Conservation (phyloP, 2,888 invertebrate genomes). For the Cataglyphis cursor region DNA sequence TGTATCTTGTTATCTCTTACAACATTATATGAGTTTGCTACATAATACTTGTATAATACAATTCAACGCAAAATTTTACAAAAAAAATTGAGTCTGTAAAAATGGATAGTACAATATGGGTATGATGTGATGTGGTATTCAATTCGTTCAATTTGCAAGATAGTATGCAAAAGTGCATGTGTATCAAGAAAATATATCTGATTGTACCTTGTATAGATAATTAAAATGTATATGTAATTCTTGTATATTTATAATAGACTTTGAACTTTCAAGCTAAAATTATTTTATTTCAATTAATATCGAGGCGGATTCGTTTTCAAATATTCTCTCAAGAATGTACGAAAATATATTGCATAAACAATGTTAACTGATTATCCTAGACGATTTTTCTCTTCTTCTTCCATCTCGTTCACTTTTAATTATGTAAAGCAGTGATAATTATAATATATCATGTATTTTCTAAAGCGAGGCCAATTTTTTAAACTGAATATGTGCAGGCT, state of each 20-base stretch:
- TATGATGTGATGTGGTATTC: constrained; percentile 69
- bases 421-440: background rate
- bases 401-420: background rate
- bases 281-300: constrained; percentile 19
- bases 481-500: constrained; percentile 75
- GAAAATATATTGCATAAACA: constrained; percentile 6
- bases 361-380: background rate
- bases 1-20: constrained; percentile 47
- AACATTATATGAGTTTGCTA: constrained; percentile 47
- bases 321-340: constrained; percentile 20
- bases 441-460: background rate
- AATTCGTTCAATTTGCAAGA: constrained; percentile 48
- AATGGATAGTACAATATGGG: constrained; percentile 72
- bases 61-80: constrained; percentile 55
- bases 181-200: constrained; percentile 24
- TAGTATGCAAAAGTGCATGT: constrained; percentile 24
- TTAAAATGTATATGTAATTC: constrained; percentile 54
- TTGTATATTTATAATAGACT: constrained; percentile 60
- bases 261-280: constrained; percentile 20
- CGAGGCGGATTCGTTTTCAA: constrained; percentile 1
- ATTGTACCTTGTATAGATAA: constrained; percentile 57
- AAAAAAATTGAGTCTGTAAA: constrained; percentile 58
- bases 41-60: constrained; percentile 71
- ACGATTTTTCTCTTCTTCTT: background rate
- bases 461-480: constrained; percentile 34